These are phyloP conservation scores for Chrysolina oricalcia DNA, from an alignment of 2,888 invertebrate species.

Conservation along the genomic window DNA sequence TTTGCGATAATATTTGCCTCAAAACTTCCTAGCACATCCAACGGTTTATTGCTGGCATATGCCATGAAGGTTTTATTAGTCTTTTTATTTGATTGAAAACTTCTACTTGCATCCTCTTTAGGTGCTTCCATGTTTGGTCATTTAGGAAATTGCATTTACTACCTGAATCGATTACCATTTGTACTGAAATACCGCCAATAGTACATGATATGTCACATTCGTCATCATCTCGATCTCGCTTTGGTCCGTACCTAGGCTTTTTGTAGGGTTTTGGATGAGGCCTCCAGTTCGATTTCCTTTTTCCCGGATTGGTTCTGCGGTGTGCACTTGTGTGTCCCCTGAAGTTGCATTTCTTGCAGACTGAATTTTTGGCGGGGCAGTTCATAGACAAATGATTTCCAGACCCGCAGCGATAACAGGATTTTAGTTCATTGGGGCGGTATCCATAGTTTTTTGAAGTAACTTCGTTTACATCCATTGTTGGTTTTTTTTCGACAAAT, in stretches of 20 bases:
- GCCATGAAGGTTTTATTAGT: too few relatives aligned
- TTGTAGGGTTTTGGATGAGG: not conserved
- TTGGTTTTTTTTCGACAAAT: not conserved
- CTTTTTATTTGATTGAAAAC: too few relatives aligned
- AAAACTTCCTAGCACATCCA: not conserved
- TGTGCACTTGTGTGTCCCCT: not conserved
- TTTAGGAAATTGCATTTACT: too few relatives aligned
- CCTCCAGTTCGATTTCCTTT: not conserved
- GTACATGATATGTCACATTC: too few relatives aligned
- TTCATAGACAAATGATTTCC: too few relatives aligned
- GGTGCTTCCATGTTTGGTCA: too few relatives aligned
- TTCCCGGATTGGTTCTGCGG: not conserved
- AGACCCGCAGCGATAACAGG: not conserved
- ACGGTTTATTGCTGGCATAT: not conserved
- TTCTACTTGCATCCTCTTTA: too few relatives aligned
- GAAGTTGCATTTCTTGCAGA: not conserved
- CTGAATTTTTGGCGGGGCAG: not conserved
- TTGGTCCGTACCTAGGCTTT: not conserved
- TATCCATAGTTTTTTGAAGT: not conserved
- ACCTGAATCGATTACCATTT: too few relatives aligned
- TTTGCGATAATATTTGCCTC: not conserved
- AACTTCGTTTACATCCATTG: constrained; percentile 6
- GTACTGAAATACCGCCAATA: too few relatives aligned
- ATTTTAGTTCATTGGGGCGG: not conserved
- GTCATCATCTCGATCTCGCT: not conserved